Base-by-base conservation (phyloP, 1,140 invertebrate genomes). In the Bombus ignitus region DNA sequence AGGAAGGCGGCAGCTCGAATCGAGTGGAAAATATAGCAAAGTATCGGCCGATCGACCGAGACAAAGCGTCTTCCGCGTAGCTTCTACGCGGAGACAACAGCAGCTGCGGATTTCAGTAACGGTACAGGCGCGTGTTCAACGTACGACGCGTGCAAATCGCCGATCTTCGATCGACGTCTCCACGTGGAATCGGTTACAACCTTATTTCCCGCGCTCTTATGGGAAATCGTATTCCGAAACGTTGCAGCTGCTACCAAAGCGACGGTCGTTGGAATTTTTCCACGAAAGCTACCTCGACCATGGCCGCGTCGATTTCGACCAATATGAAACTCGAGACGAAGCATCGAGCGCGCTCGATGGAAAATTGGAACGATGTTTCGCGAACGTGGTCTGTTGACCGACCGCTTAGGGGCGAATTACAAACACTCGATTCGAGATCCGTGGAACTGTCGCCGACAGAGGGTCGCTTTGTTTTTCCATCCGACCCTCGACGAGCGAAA, bases 321-420 rank as follows among this genome's bases (percentile, higher is more conserved):
- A 13, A 68, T 70, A 53, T 39, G 66, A 47, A 13, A 25, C 9
- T 32, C 9, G n/a, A 15, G 35, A 39, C 35, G 32, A 5, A 22
- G 3, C 66, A 12, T n/a, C 18, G 47, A 59, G n/a, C 42, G 12
- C 2, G 47, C 10, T 81, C 53, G 70, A 73, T 73, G 68, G 53
- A 44, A 81, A 81, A 81, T 73, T 73, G 80, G 70, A 81, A 72
- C 53, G 80, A 71, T 57, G 44, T 73, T 73, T 73, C 70, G 37
- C 80, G 80, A 25, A n/a, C 28, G 44, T 15, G 37, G 28, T 13
- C 25, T 62, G 79, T 81, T 81, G 68, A 47, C 47, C 70, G 68
- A 73, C 28, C 53, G 47, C 68, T 81, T 57, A 35, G 22, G 22
- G 28, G 8, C 53, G 68, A 81, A 81, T 44, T 74, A 75, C 66